Conservation (phyloP, 2,797 vertebrate genomes). For the Vespertilio murinus region DNA sequence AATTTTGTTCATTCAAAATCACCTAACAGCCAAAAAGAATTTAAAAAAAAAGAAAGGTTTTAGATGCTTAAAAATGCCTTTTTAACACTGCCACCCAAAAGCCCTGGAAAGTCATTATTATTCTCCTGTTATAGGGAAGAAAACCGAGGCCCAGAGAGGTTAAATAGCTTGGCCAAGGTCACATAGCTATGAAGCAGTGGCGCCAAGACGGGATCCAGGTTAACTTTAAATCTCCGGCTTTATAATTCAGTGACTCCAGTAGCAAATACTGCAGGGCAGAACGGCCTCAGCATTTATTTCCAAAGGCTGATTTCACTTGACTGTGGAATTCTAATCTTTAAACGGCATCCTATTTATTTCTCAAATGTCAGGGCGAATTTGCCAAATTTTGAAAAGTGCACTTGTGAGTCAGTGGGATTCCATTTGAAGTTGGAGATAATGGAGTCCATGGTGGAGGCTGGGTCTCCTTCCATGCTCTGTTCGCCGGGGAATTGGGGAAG, state of each 20-base stretch:
- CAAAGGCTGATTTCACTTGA: slow-evolving; percentile 20
- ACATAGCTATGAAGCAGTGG: neutral
- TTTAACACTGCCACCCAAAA: neutral
- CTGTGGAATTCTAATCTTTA: slow-evolving; percentile 40
- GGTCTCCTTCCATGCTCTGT: slow-evolving; percentile 49
- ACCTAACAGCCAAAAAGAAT: neutral
- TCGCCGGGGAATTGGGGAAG: slow-evolving; percentile 62
- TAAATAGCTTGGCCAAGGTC: slow-evolving; percentile 14
- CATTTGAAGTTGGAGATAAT: neutral
- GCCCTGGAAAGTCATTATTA: neutral
- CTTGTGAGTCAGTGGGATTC: neutral
- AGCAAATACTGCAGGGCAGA: neutral
- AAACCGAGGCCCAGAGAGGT: slow-evolving; percentile 17
- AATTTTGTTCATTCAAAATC: slow-evolving; percentile 5
- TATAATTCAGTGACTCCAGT: neutral
- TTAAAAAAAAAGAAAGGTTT: neutral
- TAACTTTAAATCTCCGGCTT: neutral
- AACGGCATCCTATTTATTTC: slow-evolving; percentile 20
- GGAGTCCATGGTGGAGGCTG: neutral
- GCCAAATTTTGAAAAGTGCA: slow-evolving; percentile 18
- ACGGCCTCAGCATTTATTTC: neutral
- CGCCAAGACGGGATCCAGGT: neutral
- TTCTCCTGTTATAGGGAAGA: neutral
- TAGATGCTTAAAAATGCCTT: neutral
- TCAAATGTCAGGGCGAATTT: neutral